Conservation (phyloP, 2,888 invertebrate genomes). For the Pandemis corylana region DNA sequence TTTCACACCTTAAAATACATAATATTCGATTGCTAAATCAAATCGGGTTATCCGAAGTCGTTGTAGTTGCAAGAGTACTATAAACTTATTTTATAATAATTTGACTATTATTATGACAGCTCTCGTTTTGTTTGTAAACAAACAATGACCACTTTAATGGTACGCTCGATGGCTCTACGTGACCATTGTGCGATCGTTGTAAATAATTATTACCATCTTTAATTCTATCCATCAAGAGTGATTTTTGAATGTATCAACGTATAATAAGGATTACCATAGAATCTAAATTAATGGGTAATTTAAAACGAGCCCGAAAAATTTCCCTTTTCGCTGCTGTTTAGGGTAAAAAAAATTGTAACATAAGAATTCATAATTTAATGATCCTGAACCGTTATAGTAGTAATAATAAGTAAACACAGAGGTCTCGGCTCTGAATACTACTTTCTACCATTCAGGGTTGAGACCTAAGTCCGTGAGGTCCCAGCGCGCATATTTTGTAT, state of each 20-base stretch:
- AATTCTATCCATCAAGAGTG: neutral
- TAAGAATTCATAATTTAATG: too few relatives aligned
- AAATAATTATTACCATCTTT: neutral
- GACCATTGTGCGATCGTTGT: neutral
- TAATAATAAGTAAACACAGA: too few relatives aligned
- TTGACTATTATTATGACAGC: neutral
- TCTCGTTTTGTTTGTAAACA: slow-evolving; percentile 9
- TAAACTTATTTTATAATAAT: neutral
- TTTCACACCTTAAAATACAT: neutral
- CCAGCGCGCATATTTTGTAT: too few relatives aligned
- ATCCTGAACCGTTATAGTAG: too few relatives aligned
- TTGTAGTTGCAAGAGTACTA: neutral
- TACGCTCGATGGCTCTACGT: neutral
- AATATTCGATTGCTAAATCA: neutral
- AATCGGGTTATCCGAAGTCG: slow-evolving; percentile 13
- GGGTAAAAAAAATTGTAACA: too few relatives aligned
- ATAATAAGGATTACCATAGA: too few relatives aligned
- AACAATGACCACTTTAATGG: neutral
- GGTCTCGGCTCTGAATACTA: too few relatives aligned
- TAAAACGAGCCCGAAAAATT: too few relatives aligned
- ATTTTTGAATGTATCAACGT: neutral
- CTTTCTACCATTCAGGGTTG: too few relatives aligned
- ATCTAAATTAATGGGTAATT: too few relatives aligned
- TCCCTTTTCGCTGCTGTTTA: too few relatives aligned
- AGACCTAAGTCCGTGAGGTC: too few relatives aligned